Conservation (phyloP, 2,797 vertebrate genomes). For the Syngnathus acus region DNA sequence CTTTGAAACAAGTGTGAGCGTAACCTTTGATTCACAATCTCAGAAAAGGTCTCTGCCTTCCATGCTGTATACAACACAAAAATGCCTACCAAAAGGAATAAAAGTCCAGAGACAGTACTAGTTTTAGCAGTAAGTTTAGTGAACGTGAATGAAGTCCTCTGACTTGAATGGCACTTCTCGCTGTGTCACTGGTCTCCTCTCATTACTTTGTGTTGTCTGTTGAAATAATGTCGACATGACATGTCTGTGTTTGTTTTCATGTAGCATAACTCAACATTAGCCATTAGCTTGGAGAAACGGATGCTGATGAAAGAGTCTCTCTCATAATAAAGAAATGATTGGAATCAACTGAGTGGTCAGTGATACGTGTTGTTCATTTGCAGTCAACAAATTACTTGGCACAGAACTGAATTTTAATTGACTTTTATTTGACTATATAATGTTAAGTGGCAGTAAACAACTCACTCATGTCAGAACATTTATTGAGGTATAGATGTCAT, state of each 20-base stretch:
- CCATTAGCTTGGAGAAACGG: not conserved
- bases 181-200: not conserved
- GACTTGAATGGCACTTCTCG: no score
- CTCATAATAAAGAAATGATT: no score
- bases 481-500: not conserved
- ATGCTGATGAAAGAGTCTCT: no score
- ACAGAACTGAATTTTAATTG: no score
- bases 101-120: not conserved
- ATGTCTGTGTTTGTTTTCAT: not conserved
- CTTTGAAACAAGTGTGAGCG: conserved; percentile 4
- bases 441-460: not conserved
- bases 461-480: not conserved
- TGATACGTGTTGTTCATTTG: no score
- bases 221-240: not conserved
- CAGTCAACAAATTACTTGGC: not conserved
- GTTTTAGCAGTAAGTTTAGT: no score
- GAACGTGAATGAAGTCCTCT: no score
- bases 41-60: not conserved
- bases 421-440: no score
- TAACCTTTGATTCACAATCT: conserved; percentile 23
- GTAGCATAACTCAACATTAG: not conserved
- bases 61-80: not conserved
- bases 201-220: not conserved
- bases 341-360: no score
- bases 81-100: not conserved